Base-by-base conservation (phyloP, 2,888 invertebrate genomes). In the Julus scandinavius region DNA sequence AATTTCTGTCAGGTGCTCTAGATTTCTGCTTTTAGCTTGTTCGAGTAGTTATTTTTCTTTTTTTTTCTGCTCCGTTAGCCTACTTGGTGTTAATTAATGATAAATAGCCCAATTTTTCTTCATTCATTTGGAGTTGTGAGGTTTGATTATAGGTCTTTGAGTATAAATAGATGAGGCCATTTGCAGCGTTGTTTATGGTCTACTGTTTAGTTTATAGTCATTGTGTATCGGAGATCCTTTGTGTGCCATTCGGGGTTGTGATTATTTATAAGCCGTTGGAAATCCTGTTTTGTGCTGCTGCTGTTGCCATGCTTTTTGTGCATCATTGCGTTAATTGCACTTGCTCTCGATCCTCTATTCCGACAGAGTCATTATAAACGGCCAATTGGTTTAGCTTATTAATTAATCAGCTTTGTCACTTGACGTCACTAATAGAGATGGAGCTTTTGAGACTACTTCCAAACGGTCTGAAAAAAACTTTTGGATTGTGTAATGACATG, bases 91-190 rank as follows among this genome's bases (percentile, higher is more conserved):
- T 72, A 72, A 72, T 72, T 72, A 72, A 72, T 72, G 72, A 72
- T 72, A 72, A 72, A 72, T 72, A 72, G n/a, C 72, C 72, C 72
- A 72, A 72, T 72, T 72, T 72, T 58, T 72, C 29, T 72, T 29
- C 20, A 72, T 72, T 72, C 72, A 9, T 29, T 72, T 20, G 72
- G 20, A 20, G 29, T 72, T 20, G 72, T 11, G 29, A 72, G 72
- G 72, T 72, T 72, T 20, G 29, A 72, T 72, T 72, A 29, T 72
- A 72, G 72, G 72, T 20, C 72, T 72, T 3, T 29, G 72, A 20
- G 29, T 72, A 72, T n/a, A 72, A 72, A 72, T 72, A 72, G 72
- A 72, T 72, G 72, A 20, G 72, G 72, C 72, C 72, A 72, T 72
- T 72, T 72, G 72, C 72, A 20, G 72, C 29, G 20, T 72, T 72